Base-by-base conservation (phyloP, 2,113 vertebrate species). In the Eulacestoma nigropectus region DNA sequence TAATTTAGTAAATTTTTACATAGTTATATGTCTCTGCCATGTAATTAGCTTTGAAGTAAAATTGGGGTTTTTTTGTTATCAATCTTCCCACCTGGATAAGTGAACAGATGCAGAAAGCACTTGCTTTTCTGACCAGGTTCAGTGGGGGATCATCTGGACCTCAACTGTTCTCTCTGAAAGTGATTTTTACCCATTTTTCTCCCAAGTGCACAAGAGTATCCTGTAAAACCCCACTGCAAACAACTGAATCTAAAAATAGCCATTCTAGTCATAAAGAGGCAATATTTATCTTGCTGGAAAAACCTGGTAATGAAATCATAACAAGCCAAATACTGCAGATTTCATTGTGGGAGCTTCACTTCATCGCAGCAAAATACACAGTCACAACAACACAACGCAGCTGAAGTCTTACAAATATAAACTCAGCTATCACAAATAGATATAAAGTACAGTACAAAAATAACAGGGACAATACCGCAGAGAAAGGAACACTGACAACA, bases 41-140 rank as follows among this genome's bases (percentile, higher is more conserved):
- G 16, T 56, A 75, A 73, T 69, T 50, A 85, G 9, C 21, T 86
- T 39, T 47, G 29, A 69, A 62, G 49, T 46, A 65, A 87, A 90
- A n/a, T 15, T 68, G 6, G 2, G 1, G 0, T 0, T 8, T 65
- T 86, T 68, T n/a, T n/a, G n/a, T n/a, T 70, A 59, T 67, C 21
- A 10, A 23, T 52, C 25, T 93, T 85, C 42, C 59, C 39, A 63
- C 15, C 11, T 3, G 2, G 33, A 5, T 52, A 86, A 84, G 37
- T 52, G 64, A 92, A 55, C 4, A 80, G 47, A 53, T 46, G 39
- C 39, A 70, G 15, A 50, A 52, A 47, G 20, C 19, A n/a, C 30
- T 63, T 50, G n/a, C 9, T 69, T 74, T 79, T 52, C 70, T 90
- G 67, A 62, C 37, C 62, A 94, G 26, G 18, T 52, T 80, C 42